A percentile compares a stretch with the other conserved stretches of the same genome.
Evolutionary conservation across 2,113 vertebrate species (phyloP).

Genomic region (Gallinago media): DNA sequence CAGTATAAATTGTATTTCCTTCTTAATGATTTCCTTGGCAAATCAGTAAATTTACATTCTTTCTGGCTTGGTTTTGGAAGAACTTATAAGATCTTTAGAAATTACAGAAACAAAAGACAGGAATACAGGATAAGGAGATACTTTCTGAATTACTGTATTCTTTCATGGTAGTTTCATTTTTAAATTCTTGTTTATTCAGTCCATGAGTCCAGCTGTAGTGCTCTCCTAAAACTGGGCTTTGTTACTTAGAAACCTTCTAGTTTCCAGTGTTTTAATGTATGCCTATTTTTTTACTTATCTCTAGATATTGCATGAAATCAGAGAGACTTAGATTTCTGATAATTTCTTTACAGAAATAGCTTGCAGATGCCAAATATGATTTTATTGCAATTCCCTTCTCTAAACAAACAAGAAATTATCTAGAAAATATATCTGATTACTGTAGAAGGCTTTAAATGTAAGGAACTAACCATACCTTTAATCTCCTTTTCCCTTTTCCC

Average conservation of each 20-base stretch:
- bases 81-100: background rate
- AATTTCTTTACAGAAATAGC: background rate
- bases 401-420: background rate
- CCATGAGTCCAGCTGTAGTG: background rate
- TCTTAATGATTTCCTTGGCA: background rate
- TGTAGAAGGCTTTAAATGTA: background rate
- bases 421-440: background rate
- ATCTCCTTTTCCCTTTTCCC: background rate
- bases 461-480: background rate
- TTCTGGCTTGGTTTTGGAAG: background rate
- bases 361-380: background rate
- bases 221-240: background rate
- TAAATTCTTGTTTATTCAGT: background rate
- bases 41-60: background rate
- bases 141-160: background rate
- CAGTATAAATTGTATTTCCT: background rate
- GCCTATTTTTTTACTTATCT: fast-evolving
- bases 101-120: background rate
- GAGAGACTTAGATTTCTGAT: background rate
- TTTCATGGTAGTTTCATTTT: background rate
- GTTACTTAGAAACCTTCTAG: background rate
- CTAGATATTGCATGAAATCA: background rate
- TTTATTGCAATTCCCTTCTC: background rate
- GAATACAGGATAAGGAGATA: background rate
- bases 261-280: background rate